Evolutionary conservation across 2,797 vertebrate genomes (phyloP), one percentile per base, ranked within the genome.

Genomic region (Helarctos malayanus): DNA sequence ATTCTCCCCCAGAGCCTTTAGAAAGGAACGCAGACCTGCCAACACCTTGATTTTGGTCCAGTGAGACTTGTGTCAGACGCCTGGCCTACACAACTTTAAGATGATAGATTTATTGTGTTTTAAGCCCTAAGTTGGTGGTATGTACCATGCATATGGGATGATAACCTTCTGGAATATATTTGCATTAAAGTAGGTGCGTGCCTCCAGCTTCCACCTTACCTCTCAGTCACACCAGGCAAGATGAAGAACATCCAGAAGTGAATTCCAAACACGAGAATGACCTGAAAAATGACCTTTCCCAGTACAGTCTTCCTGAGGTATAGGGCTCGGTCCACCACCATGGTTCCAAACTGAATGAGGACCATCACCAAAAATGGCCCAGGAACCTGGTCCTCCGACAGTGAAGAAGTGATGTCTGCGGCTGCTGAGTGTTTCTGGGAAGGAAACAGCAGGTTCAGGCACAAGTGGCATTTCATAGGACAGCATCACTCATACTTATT

Each of bases 201-300:
- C 5, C 19, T 75, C 59, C 19, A 15, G 18, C 14, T 80, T 38
- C 59, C 32, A 38, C 1, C 92, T 98, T 99, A 99, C 99, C 99
- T 99, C 35, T 99, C 99, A 47, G 99, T 99, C 97, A 99, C 99
- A 93, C 98, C 98, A 18, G 99, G 99, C 85, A 99, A 99, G 98
- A 99, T 99, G 97, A 99, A 99, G 98, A 99, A 99, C 99, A 99
- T 99, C 99, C 99, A 99, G 98, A 99, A 99, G 98, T 99, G 99
- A 98, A 99, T 99, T 80, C 99, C 99, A 0, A 99, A 99, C 93
- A 99, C 99, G 41, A 99, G 99, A 98, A 99, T 99, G 98, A 99
- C 99, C 98, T 99, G 99, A 98, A 99, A 99, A 96, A 99, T 99
- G 95, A 99, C 99, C 96, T 99, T 99, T 45, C 99, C 99, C 99